phyloP scores from a whole-genome alignment of 2,888 invertebrate species.

The Andrena minutula region DNA sequence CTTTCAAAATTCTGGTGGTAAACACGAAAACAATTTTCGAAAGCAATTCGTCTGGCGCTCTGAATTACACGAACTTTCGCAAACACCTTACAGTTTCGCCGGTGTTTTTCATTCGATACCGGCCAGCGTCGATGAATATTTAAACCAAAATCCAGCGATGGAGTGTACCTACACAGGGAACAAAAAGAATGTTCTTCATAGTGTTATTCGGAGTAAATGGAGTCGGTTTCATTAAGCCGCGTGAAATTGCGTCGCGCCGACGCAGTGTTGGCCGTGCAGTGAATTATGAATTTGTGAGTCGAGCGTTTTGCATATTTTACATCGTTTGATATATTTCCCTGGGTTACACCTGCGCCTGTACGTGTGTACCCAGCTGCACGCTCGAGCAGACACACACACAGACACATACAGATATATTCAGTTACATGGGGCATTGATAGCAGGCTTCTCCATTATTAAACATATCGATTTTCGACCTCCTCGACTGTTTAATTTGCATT shows the following conservation, averaged over 20 bases:
- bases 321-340: constrained; percentile 28
- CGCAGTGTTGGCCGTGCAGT: constrained; percentile 17
- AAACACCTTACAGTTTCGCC: background rate
- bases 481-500: constrained; percentile 53
- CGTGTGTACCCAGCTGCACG: too few relatives aligned
- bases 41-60: too few relatives aligned
- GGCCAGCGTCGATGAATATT: constrained; percentile 18
- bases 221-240: constrained; percentile 38
- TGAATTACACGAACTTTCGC: background rate
- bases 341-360: background rate
- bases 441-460: constrained; percentile 37
- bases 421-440: constrained; percentile 10
- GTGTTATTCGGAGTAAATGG: constrained; percentile 12
- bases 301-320: constrained; percentile 45
- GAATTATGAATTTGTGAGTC: constrained; percentile 45
- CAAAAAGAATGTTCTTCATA: background rate
- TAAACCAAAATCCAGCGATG: background rate
- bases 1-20: background rate
- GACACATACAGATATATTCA: background rate
- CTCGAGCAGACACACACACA: background rate
- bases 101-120: background rate
- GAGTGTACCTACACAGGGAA: background rate
- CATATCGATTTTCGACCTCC: constrained; percentile 51
- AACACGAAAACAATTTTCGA: background rate
- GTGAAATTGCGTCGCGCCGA: constrained; percentile 21